These are phyloP conservation scores for Platyscapa corneri DNA, from an alignment of 1,140 invertebrate genomes.

Conservation along the genomic window DNA sequence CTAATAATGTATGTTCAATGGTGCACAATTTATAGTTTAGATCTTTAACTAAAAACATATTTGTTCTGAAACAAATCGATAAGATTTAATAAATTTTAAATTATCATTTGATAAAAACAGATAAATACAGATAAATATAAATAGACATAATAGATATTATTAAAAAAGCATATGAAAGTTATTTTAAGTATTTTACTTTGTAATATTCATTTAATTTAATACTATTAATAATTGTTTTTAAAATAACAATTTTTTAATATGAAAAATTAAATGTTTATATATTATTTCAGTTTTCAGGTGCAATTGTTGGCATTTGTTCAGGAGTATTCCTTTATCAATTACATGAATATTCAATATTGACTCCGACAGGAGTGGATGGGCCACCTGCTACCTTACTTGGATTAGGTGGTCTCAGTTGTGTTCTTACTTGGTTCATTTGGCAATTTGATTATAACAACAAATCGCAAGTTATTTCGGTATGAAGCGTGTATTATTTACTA, in stretches of 20 bases:
- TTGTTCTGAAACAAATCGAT: too few species aligned
- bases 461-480: constrained; percentile 51
- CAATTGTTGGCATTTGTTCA: constrained; percentile 70
- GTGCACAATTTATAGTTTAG: too few species aligned
- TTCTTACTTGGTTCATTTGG: constrained; percentile 75
- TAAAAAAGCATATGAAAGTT: too few species aligned
- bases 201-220: too few species aligned
- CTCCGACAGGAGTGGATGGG: constrained; percentile 72
- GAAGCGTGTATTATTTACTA: constrained; percentile 26
- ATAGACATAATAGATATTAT: too few species aligned
- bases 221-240: too few species aligned
- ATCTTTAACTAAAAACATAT: too few species aligned
- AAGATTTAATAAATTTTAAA: too few species aligned
- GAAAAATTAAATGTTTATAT: neutral
- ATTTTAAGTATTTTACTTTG: too few species aligned
- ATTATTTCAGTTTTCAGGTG: constrained; percentile 74
- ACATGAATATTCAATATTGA: constrained; percentile 72
- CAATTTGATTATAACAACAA: constrained; percentile 74
- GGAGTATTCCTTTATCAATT: constrained; percentile 75
- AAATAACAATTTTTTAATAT: neutral
- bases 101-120: too few species aligned
- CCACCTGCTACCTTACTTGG: constrained; percentile 72
- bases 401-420: constrained; percentile 74
- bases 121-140: too few species aligned
- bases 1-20: too few species aligned